Conservation (phyloP, 64 coral and sea anemone species). For the Porites lutea region DNA sequence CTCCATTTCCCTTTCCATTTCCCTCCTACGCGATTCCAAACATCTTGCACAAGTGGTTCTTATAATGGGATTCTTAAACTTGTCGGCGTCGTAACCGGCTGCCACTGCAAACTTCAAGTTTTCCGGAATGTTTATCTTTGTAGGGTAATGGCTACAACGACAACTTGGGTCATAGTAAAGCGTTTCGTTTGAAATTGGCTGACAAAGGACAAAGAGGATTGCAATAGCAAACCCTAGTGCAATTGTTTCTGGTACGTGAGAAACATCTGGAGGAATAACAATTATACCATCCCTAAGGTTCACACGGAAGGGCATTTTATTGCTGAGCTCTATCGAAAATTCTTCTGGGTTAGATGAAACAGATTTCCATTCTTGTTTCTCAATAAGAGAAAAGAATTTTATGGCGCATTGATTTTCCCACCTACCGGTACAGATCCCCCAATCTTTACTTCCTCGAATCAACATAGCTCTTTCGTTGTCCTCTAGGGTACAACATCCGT, state of each 20-base stretch:
- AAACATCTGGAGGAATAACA: constrained; percentile 5
- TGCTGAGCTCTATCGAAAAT: constrained; percentile 19
- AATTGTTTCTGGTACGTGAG: constrained; percentile 40
- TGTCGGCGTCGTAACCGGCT: background rate
- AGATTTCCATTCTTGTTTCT: background rate
- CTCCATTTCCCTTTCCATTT: too few species aligned
- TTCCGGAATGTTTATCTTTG: constrained; percentile 23
- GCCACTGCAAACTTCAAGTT: constrained; percentile 10
- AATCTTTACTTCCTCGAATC: constrained; percentile 65
- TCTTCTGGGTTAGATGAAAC: background rate
- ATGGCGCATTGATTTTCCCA: constrained; percentile 26
- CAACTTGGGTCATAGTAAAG: too few species aligned
- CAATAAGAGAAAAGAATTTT: constrained; percentile 37
- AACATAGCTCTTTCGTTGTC: constrained; percentile 52
- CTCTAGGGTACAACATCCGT: constrained; percentile 35
- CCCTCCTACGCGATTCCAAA: too few species aligned
- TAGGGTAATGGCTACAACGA: background rate
- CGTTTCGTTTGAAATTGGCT: background rate
- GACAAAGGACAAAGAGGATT: constrained; percentile 41
- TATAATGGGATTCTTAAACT: too few species aligned
- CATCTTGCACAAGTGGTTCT: too few species aligned
- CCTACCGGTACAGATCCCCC: constrained; percentile 59
- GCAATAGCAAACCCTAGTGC: constrained; percentile 61
- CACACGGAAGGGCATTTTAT: background rate
- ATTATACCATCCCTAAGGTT: constrained; percentile 38